phyloP scores from a whole-genome alignment of 2,113 vertebrate species.

The Chamaetylas fuelleborni region DNA sequence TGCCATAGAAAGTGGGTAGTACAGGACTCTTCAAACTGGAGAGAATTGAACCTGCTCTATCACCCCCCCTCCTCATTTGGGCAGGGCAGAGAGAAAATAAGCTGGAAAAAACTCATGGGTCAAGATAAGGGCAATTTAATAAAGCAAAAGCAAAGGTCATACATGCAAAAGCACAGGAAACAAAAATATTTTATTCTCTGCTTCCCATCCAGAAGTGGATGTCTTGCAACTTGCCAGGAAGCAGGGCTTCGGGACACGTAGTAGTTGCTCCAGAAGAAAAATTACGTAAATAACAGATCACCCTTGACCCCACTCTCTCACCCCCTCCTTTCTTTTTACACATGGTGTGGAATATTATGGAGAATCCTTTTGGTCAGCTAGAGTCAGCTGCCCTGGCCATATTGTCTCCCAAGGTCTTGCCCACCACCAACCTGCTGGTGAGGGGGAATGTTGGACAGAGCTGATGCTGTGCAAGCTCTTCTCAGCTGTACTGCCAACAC shows the following conservation, averaged over 20 bases:
- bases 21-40: background rate
- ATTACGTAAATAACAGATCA: fast-evolving
- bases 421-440: background rate
- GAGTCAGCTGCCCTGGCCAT: background rate
- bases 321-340: background rate
- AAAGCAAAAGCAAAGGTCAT: background rate
- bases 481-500: background rate
- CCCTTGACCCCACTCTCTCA: background rate
- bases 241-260: background rate
- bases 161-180: background rate
- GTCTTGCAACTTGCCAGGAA: background rate
- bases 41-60: background rate
- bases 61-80: background rate
- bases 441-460: background rate
- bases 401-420: background rate
- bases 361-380: background rate
- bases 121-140: background rate
- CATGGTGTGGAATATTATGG: background rate
- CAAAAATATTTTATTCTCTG: background rate
- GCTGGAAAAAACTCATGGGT: background rate
- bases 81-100: background rate
- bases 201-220: background rate
- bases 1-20: background rate
- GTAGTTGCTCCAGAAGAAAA: background rate
- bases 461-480: fast-evolving